Percentiles rank a stretch among this genome's conserved stretches.
phyloP scores from a whole-genome alignment of 2,888 invertebrate species.

The Mantis religiosa region DNA sequence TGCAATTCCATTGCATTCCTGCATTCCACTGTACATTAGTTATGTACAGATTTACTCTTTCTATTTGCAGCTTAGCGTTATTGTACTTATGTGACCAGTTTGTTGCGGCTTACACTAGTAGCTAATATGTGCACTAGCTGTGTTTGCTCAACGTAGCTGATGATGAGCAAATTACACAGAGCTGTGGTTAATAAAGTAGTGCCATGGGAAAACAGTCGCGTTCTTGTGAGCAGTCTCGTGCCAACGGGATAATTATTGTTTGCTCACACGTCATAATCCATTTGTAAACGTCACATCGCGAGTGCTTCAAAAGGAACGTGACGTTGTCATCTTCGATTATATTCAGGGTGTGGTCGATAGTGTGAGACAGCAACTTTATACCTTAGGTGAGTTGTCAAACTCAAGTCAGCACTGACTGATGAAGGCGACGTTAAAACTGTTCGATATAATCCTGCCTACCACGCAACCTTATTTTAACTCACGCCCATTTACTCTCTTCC shows the following conservation, averaged over 20 bases:
- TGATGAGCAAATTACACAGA: background rate
- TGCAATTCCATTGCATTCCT: too few relatives aligned
- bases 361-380: background rate
- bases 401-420: background rate
- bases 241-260: background rate
- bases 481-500: background rate
- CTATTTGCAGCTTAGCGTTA: background rate
- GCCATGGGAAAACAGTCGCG: background rate
- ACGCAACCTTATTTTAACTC: background rate
- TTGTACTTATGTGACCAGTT: background rate
- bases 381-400: background rate
- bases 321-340: background rate
- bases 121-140: background rate
- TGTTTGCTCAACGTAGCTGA: background rate
- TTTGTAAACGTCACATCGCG: background rate
- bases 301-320: background rate
- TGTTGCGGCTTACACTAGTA: background rate
- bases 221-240: background rate
- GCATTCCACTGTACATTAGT: too few relatives aligned
- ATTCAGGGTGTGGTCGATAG: background rate
- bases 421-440: background rate
- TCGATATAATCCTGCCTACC: background rate
- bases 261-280: conserved; percentile 4
- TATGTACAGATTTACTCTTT: background rate
- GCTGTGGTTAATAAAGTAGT: background rate